Percentiles rank a stretch among this genome's conserved stretches.
Evolutionary conservation across 2,113 vertebrate species (phyloP).

Genomic region (Gracilinanus agilis): DNA sequence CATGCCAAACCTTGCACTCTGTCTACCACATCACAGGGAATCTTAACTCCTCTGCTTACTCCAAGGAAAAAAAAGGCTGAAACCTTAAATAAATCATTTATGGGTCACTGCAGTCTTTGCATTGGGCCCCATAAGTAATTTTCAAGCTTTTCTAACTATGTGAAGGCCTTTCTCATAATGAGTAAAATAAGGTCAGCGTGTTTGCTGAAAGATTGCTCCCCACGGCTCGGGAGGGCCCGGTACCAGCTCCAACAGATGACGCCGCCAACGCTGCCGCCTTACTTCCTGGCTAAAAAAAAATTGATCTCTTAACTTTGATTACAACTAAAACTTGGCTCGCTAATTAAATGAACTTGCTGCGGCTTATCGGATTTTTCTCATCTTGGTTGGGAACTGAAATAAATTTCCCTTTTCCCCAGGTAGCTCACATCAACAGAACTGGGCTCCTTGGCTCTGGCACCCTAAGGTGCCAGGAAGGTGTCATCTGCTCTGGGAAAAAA

Average conservation of each 20-base stretch:
- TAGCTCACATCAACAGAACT: neutral
- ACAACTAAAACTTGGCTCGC: slow-evolving; percentile 71
- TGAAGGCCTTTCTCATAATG: slow-evolving; percentile 57
- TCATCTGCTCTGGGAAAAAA: neutral
- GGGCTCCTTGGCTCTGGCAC: neutral
- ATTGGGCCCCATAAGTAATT: slow-evolving; percentile 25
- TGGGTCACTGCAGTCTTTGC: neutral
- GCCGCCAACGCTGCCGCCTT: slow-evolving; percentile 64
- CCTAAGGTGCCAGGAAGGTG: neutral
- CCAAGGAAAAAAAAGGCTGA: neutral
- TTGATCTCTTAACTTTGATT: slow-evolving; percentile 74
- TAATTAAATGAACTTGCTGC: slow-evolving; percentile 68
- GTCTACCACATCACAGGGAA: neutral
- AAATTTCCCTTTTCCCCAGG: slow-evolving; percentile 44
- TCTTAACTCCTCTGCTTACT: neutral
- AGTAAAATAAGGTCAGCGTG: slow-evolving; percentile 54
- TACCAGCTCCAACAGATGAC: slow-evolving; percentile 50
- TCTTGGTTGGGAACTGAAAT: slow-evolving; percentile 59
- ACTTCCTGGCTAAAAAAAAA: slow-evolving; percentile 76
- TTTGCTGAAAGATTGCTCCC: slow-evolving; percentile 59
- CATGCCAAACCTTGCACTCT: neutral
- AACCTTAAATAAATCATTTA: slow-evolving; percentile 10
- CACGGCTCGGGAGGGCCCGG: slow-evolving; percentile 61
- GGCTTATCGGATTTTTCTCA: slow-evolving; percentile 73
- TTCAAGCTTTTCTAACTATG: slow-evolving; percentile 70